Evolutionary conservation across 2,797 vertebrate species (phyloP), one percentile per base, ranked within the genome.

Genomic region (Bradypodion ventrale): DNA sequence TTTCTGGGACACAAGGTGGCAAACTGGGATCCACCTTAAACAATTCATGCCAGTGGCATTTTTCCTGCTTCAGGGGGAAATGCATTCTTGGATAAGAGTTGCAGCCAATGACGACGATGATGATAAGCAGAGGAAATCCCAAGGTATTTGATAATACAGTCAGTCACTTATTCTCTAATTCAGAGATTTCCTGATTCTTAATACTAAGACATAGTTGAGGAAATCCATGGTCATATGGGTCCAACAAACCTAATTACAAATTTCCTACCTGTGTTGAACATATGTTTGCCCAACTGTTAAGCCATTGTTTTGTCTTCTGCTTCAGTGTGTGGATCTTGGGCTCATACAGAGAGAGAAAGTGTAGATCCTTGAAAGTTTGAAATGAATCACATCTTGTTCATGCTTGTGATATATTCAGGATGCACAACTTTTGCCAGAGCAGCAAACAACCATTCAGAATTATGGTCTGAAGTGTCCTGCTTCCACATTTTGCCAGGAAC

Each of bases 401-500:
- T 35, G 13, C 21, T 9, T 75, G 49, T 12, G 32, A 3, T 59
- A 37, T 52, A 44, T 44, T 15, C 46, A 49, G 46, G 60, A 73
- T 56, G 10, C 80, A 46, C n/a, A 5, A 27, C 13, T 78, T 19
- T 80, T 75, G 72, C 73, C 10, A 25, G 66, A 75, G 44, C n/a
- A 87, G 46, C 77, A 65, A 65, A 13, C 62, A 89, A 85, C 86
- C 85, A 87, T 8, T 91, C 87, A 83, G 29, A 78, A 7, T 68
- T 85, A 79, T 78, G 27, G 75, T 40, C 29, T 42, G 76, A 49
- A 66, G 78, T 63, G n/a, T 79, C 87, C 75, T 83, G 86, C 4
- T 81, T 87, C 3, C 88, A 88, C 88, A 83, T 76, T 88, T 84
- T 90, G 83, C 46, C 85, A 90, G 87, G 85, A 91, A 89, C 83